Evolutionary conservation across 2,797 vertebrate genomes (phyloP).

Genomic region (Sebastes dallii): DNA sequence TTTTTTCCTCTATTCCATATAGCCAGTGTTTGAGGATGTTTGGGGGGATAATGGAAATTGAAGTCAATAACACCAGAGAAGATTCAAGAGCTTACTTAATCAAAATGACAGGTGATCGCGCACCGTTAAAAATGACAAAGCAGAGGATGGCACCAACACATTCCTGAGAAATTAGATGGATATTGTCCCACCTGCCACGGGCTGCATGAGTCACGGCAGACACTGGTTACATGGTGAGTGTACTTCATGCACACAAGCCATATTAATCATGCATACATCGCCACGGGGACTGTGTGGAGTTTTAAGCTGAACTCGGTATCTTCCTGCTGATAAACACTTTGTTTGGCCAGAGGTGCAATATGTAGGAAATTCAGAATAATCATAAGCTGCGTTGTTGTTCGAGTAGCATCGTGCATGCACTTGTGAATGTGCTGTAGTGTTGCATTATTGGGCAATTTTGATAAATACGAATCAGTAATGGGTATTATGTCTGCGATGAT

Average conservation of each 20-base stretch:
- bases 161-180: conserved; percentile 69
- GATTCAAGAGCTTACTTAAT: conserved; percentile 73
- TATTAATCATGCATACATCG: conserved; percentile 74
- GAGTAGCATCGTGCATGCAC: conserved; percentile 5
- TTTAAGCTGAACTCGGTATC: conserved; percentile 64
- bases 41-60: conserved; percentile 62
- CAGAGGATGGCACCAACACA: conserved; percentile 45
- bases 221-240: conserved; percentile 57
- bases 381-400: conserved; percentile 12
- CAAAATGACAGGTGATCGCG: conserved; percentile 75
- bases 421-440: not conserved
- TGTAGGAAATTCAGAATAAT: conserved; percentile 45
- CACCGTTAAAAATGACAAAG: conserved; percentile 66
- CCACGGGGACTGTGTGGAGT: conserved; percentile 46
- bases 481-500: not conserved
- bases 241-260: conserved; percentile 58
- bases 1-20: conserved; percentile 22
- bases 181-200: conserved; percentile 67
- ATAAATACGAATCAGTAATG: not conserved
- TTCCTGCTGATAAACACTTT: conserved; percentile 68
- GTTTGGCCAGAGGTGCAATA: conserved; percentile 59
- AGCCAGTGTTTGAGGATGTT: conserved; percentile 44
- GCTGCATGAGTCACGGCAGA: conserved; percentile 69
- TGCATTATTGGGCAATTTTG: not conserved
- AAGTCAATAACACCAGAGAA: conserved; percentile 73